A percentile compares a stretch with the other conserved stretches of the same genome.
Evolutionary conservation across 64 coral and sea anemone genomes (phyloP).

Genomic region (Stichodactyla helianthus): DNA sequence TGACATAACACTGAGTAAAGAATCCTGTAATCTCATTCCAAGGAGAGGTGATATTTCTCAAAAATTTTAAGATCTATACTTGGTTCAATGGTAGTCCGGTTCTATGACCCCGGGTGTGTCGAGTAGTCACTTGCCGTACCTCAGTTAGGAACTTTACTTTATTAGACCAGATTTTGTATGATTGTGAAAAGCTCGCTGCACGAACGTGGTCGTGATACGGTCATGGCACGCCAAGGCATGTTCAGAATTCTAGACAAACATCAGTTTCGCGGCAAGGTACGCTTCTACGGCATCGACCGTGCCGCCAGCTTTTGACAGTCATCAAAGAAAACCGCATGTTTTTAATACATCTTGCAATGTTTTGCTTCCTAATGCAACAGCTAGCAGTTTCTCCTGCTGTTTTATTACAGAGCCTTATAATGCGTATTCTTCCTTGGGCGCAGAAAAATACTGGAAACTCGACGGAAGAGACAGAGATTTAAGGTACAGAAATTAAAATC

Average conservation of each 20-base stretch:
- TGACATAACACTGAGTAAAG: conserved; percentile 34
- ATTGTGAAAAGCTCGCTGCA: too few relatives aligned
- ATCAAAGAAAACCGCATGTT: background rate
- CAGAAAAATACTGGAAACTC: conserved; percentile 40
- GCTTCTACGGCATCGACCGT: too few relatives aligned
- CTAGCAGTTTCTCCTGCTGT: background rate
- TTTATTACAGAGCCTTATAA: background rate
- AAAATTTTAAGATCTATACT: too few relatives aligned
- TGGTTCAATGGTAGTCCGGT: too few relatives aligned
- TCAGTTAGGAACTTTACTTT: background rate
- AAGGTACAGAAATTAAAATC: background rate
- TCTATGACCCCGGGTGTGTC: too few relatives aligned
- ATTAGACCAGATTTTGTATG: background rate
- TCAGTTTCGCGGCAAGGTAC: background rate
- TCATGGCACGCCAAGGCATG: too few relatives aligned
- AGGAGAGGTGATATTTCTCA: conserved; percentile 9
- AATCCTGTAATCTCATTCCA: conserved; percentile 34
- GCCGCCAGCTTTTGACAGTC: background rate
- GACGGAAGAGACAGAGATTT: conserved; percentile 28
- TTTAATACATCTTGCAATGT: background rate
- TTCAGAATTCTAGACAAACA: background rate
- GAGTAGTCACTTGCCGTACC: too few relatives aligned
- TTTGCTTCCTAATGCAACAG: background rate
- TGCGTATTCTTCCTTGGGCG: background rate
- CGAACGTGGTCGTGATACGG: too few relatives aligned